Evolutionary conservation across 2,113 vertebrate species (phyloP).

Genomic region (Salvelinus namaycush): DNA sequence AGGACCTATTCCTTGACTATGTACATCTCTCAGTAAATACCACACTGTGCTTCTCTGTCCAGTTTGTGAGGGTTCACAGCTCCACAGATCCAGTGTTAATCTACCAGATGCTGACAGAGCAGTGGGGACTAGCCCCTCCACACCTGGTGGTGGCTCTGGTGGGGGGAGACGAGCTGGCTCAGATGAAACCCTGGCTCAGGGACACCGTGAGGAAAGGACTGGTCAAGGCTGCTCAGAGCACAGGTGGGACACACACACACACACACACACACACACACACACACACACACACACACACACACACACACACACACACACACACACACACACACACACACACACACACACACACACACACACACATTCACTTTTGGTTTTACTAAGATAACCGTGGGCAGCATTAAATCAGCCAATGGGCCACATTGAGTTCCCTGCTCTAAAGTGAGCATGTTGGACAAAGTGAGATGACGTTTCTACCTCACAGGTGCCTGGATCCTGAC

Average conservation of each 20-base stretch:
- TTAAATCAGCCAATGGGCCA: neutral
- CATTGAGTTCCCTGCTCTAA: too few relatives aligned
- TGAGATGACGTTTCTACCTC: constrained; percentile 22
- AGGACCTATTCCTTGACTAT: neutral
- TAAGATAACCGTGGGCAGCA: too few relatives aligned
- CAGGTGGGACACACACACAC: constrained; percentile 72
- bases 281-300: neutral
- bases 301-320: neutral
- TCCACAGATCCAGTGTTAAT: constrained; percentile 79
- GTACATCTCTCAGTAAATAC: neutral
- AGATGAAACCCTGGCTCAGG: constrained; percentile 89
- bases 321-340: neutral
- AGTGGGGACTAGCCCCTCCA: constrained; percentile 88
- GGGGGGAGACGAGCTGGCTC: constrained; percentile 83
- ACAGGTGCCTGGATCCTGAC: constrained; percentile 94
- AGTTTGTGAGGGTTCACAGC: constrained; percentile 86
- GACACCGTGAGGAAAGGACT: constrained; percentile 87
- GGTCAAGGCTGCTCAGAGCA: constrained; percentile 90
- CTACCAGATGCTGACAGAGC: constrained; percentile 84
- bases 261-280: neutral
- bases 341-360: neutral
- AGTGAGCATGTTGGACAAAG: neutral
- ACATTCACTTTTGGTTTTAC: neutral
- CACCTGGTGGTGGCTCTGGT: constrained; percentile 90
- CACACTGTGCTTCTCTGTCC: constrained; percentile 25